These are phyloP conservation scores for Tethea ocularis DNA, from an alignment of 2,888 invertebrate species.

Conservation along the genomic window DNA sequence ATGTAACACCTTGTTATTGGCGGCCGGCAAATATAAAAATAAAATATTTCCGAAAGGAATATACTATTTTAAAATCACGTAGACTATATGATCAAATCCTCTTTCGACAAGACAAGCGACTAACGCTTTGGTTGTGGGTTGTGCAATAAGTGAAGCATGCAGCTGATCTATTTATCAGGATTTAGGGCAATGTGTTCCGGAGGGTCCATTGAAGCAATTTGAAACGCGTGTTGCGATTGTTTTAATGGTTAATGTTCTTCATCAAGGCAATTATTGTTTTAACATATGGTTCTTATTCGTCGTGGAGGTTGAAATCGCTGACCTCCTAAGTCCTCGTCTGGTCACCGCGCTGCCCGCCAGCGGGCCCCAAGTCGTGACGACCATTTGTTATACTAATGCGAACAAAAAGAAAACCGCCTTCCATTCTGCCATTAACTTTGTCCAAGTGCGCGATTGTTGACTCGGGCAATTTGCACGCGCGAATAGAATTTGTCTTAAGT, in stretches of 20 bases:
- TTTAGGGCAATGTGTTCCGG: constrained; percentile 7
- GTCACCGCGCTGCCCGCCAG: constrained; percentile 29
- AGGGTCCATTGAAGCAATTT: not conserved
- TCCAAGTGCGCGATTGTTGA: constrained; percentile 64
- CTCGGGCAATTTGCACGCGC: constrained; percentile 71
- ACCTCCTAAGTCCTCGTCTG: constrained; percentile 11
- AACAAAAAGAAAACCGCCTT: constrained; percentile 70
- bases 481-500: constrained; percentile 61
- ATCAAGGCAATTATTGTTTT: not conserved
- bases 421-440: constrained; percentile 66
- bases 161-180: constrained; percentile 8
- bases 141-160: not conserved
- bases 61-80: not conserved
- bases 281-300: not conserved
- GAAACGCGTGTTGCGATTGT: not conserved
- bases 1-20: constrained; percentile 17
- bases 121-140: not conserved
- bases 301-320: no score
- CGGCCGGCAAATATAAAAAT: constrained; percentile 3
- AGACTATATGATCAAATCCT: not conserved
- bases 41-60: not conserved
- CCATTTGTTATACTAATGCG: constrained; percentile 75
- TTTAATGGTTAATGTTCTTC: no score
- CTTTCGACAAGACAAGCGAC: not conserved
- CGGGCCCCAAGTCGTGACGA: constrained; percentile 73